Evolutionary conservation across 2,888 invertebrate species (phyloP), one percentile per base, ranked within the genome.

Genomic region (Brassicogethes aeneus): DNA sequence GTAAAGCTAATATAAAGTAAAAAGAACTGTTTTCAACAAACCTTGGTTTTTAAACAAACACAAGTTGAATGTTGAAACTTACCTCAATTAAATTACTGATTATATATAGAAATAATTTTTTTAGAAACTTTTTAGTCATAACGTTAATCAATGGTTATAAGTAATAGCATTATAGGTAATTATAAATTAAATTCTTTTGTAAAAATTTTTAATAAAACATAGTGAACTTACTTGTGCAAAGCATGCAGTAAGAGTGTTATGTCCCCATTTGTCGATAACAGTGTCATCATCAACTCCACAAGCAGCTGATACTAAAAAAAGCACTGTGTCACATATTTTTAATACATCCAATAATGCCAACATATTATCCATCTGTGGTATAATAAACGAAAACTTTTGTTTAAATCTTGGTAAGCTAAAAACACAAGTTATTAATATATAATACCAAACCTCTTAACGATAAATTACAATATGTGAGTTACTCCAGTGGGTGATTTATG

Each of bases 281-380:
- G 83, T 80, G 43, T 57, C 63, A 36, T 59, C 59, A 47, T 56
- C 62, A 39, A 79, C 70, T 7, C 74, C 74, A 49, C 64, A 63
- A 43, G 67, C 64, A 0, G 85, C 82, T 1, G 88, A 86, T 33
- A 87, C 75, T 5, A 94, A 65, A 61, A 91, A 80, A 2, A 96
- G 59, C 2, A 89, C 77, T 1, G 87, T 86, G 61, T 94, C 93
- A 15, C 90, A 83, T 3, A 92, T 80, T 74, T 92, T 93, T 1
- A 86, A 69, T n/a, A 82, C 75, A 70, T 93, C 93, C 40, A 93
- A 67, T 3, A 82, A 69, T 15, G 79, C 79, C 62, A 85, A 78
- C 32, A 90, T 76, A 66, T 88, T 81, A 13, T 82, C 82, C 33
- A 17, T 47, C 45, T 81, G 77, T 10, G 92, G 88, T 5, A 78